Evolutionary conservation across 2,113 vertebrate genomes (phyloP).

Genomic region (Cololabis saira): DNA sequence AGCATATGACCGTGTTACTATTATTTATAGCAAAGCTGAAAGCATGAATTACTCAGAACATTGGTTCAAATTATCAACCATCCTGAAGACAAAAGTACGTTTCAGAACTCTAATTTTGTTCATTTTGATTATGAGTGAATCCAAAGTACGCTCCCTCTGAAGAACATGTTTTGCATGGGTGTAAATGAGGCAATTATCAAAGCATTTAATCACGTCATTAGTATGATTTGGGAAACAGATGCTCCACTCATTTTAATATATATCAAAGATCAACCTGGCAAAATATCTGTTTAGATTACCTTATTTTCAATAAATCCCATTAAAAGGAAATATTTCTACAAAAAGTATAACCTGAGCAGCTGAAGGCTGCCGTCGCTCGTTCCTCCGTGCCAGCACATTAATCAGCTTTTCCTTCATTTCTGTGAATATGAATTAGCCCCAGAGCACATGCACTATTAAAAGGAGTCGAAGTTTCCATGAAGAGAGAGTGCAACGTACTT

Average conservation of each 20-base stretch:
- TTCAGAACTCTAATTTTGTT: background rate
- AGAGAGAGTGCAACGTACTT: background rate
- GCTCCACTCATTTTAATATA: background rate
- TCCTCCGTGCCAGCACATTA: background rate
- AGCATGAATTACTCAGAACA: background rate
- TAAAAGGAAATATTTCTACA: background rate
- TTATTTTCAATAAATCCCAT: background rate
- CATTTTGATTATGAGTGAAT: constrained; percentile 6
- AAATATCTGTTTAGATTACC: background rate
- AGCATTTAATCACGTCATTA: constrained; percentile 21
- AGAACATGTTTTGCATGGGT: background rate
- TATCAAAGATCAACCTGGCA: background rate
- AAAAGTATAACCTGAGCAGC: background rate
- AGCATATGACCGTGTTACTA: background rate
- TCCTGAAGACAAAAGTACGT: background rate
- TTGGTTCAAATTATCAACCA: background rate
- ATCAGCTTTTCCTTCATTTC: background rate
- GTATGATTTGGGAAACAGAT: background rate
- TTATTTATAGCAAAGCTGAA: constrained; percentile 5
- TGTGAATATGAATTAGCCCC: background rate
- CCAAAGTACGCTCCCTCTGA: constrained; percentile 11
- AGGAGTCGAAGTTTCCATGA: background rate
- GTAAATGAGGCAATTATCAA: constrained; percentile 21
- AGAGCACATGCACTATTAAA: background rate
- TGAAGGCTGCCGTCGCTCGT: background rate